These are phyloP conservation scores for Vidua chalybeata DNA, from an alignment of 2,113 vertebrate species.

Conservation along the genomic window DNA sequence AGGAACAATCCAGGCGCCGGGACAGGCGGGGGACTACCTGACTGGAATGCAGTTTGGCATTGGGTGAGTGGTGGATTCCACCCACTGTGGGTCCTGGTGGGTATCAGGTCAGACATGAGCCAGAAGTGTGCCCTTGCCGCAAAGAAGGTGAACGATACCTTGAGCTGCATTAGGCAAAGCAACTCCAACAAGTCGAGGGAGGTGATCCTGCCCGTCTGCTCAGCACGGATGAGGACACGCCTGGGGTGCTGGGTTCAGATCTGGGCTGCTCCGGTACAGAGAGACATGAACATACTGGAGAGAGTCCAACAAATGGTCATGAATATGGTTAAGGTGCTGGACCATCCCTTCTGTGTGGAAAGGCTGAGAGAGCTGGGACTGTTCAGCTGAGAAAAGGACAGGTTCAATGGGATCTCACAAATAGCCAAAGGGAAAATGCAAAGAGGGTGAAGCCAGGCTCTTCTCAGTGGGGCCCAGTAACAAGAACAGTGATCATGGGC, in stretches of 20 bases:
- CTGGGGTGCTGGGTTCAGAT: not conserved
- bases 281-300: not conserved
- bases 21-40: too few relatives aligned
- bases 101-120: not conserved
- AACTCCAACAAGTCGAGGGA: not conserved
- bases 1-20: not conserved
- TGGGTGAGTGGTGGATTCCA: not conserved
- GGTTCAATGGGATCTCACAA: not conserved
- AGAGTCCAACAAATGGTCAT: not conserved
- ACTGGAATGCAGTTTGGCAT: not conserved
- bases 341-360: not conserved
- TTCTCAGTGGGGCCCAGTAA: not conserved
- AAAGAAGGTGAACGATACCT: not conserved
- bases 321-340: not conserved
- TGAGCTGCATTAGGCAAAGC: not conserved
- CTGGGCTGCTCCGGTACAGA: not conserved
- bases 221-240: not conserved
- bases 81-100: not conserved
- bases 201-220: not conserved
- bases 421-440: not conserved
- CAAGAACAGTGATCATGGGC: not conserved
- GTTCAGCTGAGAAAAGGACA: not conserved
- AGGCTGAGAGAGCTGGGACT: not conserved
- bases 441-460: not conserved
- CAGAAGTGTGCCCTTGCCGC: accelerated